Evolutionary conservation across 2,797 vertebrate species (phyloP).

Genomic region (Myioborus melanocephalus): DNA sequence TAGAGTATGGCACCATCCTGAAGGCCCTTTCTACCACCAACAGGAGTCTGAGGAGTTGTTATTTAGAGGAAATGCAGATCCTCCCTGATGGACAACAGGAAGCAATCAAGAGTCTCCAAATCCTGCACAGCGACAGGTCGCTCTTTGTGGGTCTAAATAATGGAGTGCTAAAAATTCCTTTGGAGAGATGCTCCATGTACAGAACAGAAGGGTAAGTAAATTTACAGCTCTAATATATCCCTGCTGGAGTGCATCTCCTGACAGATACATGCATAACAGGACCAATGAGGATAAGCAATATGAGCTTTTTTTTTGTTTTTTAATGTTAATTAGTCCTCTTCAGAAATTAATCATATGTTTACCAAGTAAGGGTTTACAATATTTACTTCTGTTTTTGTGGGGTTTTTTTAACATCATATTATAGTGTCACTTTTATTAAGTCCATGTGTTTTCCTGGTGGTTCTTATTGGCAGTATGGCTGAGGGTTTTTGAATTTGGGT

Average conservation of each 20-base stretch:
- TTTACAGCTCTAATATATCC: slow-evolving; percentile 29
- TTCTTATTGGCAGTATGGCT: neutral
- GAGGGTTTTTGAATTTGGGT: neutral
- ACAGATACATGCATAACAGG: neutral
- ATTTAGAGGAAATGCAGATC: slow-evolving; percentile 97
- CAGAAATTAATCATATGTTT: neutral
- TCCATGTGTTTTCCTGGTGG: neutral
- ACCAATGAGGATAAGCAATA: neutral
- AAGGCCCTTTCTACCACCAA: slow-evolving; percentile 92
- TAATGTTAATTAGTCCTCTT: neutral
- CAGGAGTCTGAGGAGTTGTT: slow-evolving; percentile 92
- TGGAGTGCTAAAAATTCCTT: slow-evolving; percentile 89
- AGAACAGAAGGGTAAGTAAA: slow-evolving; percentile 86
- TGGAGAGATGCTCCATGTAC: slow-evolving; percentile 92
- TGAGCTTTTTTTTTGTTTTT: neutral
- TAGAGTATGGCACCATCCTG: slow-evolving; percentile 95
- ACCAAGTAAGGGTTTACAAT: neutral
- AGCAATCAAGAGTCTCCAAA: slow-evolving; percentile 92
- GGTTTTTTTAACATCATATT: neutral
- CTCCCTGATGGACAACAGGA: slow-evolving; percentile 82
- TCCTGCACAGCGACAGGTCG: slow-evolving; percentile 91
- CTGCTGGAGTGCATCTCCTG: neutral
- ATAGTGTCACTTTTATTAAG: neutral
- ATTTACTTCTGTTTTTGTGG: neutral
- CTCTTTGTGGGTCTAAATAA: slow-evolving; percentile 92